phyloP scores from a whole-genome alignment of 2,888 invertebrate species.

The Lymantria monacha region DNA sequence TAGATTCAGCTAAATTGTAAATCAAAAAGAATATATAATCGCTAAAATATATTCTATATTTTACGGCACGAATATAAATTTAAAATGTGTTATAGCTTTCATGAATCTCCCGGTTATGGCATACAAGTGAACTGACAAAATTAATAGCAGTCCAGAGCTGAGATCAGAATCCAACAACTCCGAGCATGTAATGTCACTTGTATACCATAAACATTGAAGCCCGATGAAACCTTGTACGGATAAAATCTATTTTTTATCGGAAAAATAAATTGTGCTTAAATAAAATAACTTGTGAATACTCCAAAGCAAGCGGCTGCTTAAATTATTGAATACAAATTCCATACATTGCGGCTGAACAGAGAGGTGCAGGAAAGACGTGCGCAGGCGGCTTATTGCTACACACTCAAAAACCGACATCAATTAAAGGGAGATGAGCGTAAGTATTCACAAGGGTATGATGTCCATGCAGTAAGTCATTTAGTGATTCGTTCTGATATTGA shows the following conservation, averaged over 20 bases:
- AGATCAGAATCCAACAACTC: conserved; percentile 26
- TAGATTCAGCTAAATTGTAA: too few relatives aligned
- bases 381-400: conserved; percentile 63
- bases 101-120: neutral
- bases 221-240: conserved; percentile 35
- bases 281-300: conserved; percentile 49
- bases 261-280: conserved; percentile 47
- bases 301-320: conserved; percentile 52
- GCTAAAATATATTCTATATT: neutral
- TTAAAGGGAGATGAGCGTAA: conserved; percentile 63
- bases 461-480: conserved; percentile 13
- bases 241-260: conserved; percentile 47
- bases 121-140: conserved; percentile 7
- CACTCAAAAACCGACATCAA: conserved; percentile 77
- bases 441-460: conserved; percentile 27
- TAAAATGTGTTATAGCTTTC: neutral
- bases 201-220: conserved; percentile 36
- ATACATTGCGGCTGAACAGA: conserved; percentile 61
- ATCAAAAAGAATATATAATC: too few relatives aligned
- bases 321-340: conserved; percentile 75
- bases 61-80: neutral
- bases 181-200: conserved; percentile 37
- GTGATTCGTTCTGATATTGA: neutral
- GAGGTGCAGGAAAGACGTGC: conserved; percentile 58
- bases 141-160: conserved; percentile 19